phyloP scores from a whole-genome alignment of 2,888 invertebrate genomes.

The Doris montereyensis region DNA sequence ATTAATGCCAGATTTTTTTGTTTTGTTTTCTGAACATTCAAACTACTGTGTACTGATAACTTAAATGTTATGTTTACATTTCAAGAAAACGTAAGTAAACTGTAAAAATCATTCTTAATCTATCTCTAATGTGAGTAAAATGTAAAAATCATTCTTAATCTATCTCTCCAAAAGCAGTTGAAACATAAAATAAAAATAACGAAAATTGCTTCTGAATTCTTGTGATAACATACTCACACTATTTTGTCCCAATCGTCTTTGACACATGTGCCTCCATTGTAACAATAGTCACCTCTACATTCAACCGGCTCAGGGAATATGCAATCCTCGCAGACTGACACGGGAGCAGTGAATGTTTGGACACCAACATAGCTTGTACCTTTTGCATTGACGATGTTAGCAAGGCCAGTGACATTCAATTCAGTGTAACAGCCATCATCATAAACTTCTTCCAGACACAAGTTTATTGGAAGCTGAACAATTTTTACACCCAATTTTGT shows the following conservation, averaged over 20 bases:
- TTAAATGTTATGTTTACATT: too few species aligned
- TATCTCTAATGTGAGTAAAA: too few species aligned
- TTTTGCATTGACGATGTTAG: constrained; percentile 92
- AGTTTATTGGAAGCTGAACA: constrained; percentile 95
- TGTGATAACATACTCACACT: constrained; percentile 48
- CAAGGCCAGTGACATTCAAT: constrained; percentile 76
- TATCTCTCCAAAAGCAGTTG: too few species aligned
- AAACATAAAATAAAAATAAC: too few species aligned
- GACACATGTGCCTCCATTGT: constrained; percentile 96
- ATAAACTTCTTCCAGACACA: constrained; percentile 69
- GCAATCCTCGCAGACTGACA: constrained; percentile 75
- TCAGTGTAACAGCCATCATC: constrained; percentile 93
- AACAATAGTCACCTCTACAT: constrained; percentile 82
- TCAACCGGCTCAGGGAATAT: constrained; percentile 87
- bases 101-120: too few species aligned
- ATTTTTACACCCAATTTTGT: constrained; percentile 93
- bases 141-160: too few species aligned
- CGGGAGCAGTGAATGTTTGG: constrained; percentile 90
- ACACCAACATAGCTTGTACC: constrained; percentile 97
- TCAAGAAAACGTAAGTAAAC: too few species aligned
- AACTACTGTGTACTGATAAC: too few species aligned
- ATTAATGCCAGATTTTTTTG: too few species aligned
- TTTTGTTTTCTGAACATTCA: too few species aligned
- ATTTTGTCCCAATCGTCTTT: constrained; percentile 62
- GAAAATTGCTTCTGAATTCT: too few species aligned